Base-by-base conservation (phyloP, 1,140 invertebrate species). In the Ladona fulva region DNA sequence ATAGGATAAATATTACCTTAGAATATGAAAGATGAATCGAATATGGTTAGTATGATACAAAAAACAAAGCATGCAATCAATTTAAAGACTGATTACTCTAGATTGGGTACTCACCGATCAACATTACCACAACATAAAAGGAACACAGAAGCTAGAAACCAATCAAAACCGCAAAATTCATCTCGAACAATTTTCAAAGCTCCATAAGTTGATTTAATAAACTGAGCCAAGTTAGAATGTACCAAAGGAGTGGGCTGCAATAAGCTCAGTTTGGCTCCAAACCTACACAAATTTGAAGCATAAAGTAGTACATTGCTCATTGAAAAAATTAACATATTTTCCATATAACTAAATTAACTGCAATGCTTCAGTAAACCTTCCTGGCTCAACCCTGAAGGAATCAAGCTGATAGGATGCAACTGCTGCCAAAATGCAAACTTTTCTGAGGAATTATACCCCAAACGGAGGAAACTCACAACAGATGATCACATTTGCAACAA, bases 101-200 rank as follows among this genome's bases (percentile, higher is more conserved):
- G n/a, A n/a, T n/a, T n/a, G n/a, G n/a, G n/a, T 22, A 74, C 66
- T 66, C 25, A 77, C 42, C 74, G 76, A 22, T 78, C 78, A 29
- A 78, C 42, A 42, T 77, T 78, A n/a, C 78, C 78, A 52, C 74
- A 76, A 42, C 75, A 78, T 24, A 79, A 24, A 8, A 79, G 74
- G 74, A 78, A 79, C 25, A 75, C 42, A 22, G 77, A 25, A 19
- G 74, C 79, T 22, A 78, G 6, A 52, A 79, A 79, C 79, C 79
- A 79, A 42, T 79, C 79, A 73, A 78, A 79, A 25, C 79, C 79
- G 10, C 25, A n/a, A n/a, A 75, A 74, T 19, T 24, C 14, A 75
- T 42, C 22, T 11, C 19, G 25, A 3, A 66, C 1, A 22, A 66
- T 66, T 66, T 66, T 66, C 14, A 66, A 19, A 12, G n/a, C 16